Evolutionary conservation across 2,797 vertebrate species (phyloP).

Genomic region (Threskiornis aethiopicus): DNA sequence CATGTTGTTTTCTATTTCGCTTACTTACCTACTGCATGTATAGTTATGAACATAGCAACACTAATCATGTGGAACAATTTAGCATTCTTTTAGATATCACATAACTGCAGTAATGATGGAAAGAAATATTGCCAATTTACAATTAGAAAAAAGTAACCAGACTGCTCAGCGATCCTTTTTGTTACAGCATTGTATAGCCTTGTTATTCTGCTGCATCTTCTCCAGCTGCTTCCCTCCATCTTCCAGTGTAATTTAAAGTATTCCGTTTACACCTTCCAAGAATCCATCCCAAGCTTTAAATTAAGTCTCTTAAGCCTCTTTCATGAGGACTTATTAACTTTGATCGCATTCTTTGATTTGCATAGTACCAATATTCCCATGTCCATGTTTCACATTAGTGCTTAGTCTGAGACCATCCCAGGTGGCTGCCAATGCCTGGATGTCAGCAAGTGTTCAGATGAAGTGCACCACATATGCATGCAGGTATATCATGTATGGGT

Average conservation of each 20-base stretch:
- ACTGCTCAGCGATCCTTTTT: neutral
- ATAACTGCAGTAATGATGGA: neutral
- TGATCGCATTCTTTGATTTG: neutral
- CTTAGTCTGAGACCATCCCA: neutral
- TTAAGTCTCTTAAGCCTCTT: neutral
- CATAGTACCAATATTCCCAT: neutral
- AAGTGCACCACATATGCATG: constrained; percentile 32
- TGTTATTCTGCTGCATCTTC: neutral
- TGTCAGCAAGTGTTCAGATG: neutral
- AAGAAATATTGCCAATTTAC: neutral
- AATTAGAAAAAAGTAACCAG: neutral
- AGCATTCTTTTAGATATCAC: neutral
- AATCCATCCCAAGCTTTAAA: neutral
- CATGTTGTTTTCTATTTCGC: neutral
- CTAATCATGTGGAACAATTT: neutral
- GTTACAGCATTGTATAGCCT: neutral
- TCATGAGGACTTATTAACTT: neutral
- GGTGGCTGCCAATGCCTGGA: neutral
- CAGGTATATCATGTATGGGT: constrained; percentile 27
- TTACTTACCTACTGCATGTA: neutral
- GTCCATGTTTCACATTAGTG: neutral
- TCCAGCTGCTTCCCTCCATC: neutral
- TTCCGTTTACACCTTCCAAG: neutral
- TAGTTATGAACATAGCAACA: neutral
- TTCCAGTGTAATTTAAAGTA: neutral